A percentile compares a stretch with the other conserved stretches of the same genome.
These are phyloP conservation scores for Dicroscelio sp. DNA, from an alignment of 2,888 invertebrate genomes.

Conservation along the genomic window DNA sequence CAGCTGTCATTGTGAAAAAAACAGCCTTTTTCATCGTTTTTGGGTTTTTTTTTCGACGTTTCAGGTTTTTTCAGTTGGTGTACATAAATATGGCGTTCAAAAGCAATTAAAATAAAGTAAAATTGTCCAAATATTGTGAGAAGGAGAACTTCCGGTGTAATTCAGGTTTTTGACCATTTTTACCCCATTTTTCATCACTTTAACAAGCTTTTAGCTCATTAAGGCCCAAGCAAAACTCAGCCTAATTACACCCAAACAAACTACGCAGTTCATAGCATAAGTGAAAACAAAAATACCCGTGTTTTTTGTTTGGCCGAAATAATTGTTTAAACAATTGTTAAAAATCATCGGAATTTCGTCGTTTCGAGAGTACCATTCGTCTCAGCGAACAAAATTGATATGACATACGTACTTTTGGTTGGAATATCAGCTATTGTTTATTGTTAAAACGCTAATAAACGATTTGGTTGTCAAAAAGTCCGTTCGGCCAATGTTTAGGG, in stretches of 20 bases:
- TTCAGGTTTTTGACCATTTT: neutral
- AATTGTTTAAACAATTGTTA: too few species aligned
- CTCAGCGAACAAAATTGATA: too few species aligned
- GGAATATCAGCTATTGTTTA: conserved; percentile 15
- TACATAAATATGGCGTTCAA: too few species aligned
- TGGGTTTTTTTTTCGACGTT: neutral
- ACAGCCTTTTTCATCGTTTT: too few species aligned
- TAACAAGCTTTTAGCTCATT: neutral
- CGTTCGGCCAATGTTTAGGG: neutral
- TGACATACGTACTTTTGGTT: neutral
- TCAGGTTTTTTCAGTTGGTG: neutral
- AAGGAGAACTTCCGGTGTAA: too few species aligned
- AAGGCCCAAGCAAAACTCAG: neutral
- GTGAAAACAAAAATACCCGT: neutral
- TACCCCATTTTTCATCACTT: neutral
- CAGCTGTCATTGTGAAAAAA: conserved; percentile 11
- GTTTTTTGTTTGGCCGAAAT: neutral
- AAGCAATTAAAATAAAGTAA: too few species aligned
- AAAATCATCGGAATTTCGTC: neutral
- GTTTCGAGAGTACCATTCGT: too few species aligned
- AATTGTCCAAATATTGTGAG: too few species aligned
- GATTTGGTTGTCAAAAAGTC: neutral
- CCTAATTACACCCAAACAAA: neutral
- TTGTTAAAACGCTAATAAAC: neutral
- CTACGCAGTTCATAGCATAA: too few species aligned